These are phyloP conservation scores for Oryzias woworae DNA, from an alignment of 2,113 vertebrate genomes.

Conservation along the genomic window DNA sequence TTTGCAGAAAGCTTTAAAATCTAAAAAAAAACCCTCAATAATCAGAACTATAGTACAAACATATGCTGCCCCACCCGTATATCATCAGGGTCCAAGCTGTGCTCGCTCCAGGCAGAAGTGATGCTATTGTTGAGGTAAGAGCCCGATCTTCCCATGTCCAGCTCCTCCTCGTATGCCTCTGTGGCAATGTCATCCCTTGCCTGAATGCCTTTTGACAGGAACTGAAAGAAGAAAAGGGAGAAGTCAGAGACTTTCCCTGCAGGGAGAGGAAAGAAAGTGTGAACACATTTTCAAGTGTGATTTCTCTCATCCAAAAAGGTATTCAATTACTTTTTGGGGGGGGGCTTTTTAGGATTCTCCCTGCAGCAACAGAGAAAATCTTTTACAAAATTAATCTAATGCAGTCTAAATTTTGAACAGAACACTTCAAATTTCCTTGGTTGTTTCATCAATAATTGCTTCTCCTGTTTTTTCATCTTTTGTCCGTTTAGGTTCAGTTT, in stretches of 20 bases:
- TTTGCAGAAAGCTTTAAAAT: background rate
- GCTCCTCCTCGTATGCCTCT: conserved; percentile 95
- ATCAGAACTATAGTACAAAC: background rate
- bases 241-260: background rate
- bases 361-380: background rate
- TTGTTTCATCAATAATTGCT: background rate
- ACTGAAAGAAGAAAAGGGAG: conserved; percentile 71
- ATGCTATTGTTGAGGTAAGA: conserved; percentile 98
- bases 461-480: background rate
- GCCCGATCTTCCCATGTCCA: conserved; percentile 95
- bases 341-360: background rate
- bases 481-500: background rate
- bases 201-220: conserved; percentile 91
- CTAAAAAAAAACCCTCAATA: background rate
- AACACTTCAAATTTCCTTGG: background rate
- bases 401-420: background rate
- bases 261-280: background rate
- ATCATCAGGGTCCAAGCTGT: conserved; percentile 97
- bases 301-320: no score
- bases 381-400: background rate
- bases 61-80: conserved; percentile 83
- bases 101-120: conserved; percentile 97
- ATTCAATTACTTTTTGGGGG: no score
- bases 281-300: no score
- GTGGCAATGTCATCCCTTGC: conserved; percentile 94